Base-by-base conservation (phyloP, 2,797 vertebrate species). In the Spondyliosoma cantharus region DNA sequence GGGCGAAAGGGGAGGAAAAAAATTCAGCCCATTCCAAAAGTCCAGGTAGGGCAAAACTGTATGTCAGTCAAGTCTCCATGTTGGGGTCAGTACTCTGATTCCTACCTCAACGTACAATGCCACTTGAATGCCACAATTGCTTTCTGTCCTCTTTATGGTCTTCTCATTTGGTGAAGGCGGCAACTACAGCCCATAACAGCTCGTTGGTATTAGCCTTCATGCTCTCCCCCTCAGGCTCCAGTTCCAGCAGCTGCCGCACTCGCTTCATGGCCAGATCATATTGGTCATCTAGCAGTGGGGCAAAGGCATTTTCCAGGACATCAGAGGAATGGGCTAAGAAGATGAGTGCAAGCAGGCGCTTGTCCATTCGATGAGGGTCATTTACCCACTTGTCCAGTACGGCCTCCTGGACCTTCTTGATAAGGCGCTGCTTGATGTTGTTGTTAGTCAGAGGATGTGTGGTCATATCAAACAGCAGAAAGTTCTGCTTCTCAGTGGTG, bases 401-500 rank as follows among this genome's bases (percentile, higher is more conserved):
- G 0, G 96, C 96, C 89, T 98, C 97, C 83, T 98, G 97, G 32
- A 98, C 97, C 91, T 96, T 98, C 94, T 96, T 98, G 92, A 99
- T 97, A 90, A 99, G 97, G 32, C 97, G 97, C 87, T 98, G 97
- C 85, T 99, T 99, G 90, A 98, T 97, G 90, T 95, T 97, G 94
- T 96, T 97, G 93, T 98, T 98, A 93, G 97, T 98, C 76, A 99
- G 96, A 17, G 97, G 97, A 83, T 99, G 97, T 0, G 97, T 99
- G 27, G 96, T 98, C 97, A 99, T 99, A 92, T 98, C 97, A 86
- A 98, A 98, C 13, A 98, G 96, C 80, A 98, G 95, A 92, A 99
- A 99, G 96, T 97, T 99, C 93, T 99, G 97, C 92, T 99, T 99
- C 93, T 99, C 97, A 0, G 97, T 99, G 6, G 97, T 98, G 85